Conservation (phyloP, 2,113 vertebrate genomes). For the Rhea pennata region DNA sequence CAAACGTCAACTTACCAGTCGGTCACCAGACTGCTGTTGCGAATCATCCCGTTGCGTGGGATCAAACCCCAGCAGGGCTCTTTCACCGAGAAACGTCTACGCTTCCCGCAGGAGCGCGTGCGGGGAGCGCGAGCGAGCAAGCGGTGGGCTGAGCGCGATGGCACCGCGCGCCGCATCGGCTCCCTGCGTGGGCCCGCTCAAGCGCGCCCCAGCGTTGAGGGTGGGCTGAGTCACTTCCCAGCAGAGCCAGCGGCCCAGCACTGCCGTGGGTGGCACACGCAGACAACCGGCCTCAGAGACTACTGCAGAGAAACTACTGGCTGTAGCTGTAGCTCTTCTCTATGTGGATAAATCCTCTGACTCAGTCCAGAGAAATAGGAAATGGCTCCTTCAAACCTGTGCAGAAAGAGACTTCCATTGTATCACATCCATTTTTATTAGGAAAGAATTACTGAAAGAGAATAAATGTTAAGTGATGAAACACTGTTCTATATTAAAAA, state of each 20-base stretch:
- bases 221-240: not conserved
- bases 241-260: not conserved
- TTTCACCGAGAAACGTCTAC: not conserved
- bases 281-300: not conserved
- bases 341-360: not conserved
- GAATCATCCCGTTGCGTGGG: not conserved
- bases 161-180: rapidly evolving
- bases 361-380: not conserved
- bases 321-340: not conserved
- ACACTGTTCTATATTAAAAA: not conserved
- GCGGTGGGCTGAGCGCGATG: rapidly evolving
- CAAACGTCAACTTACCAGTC: no score
- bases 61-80: not conserved
- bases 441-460: not conserved
- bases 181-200: rapidly evolving
- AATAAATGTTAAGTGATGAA: not conserved
- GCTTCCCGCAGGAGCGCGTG: rapidly evolving
- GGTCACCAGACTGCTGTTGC: not conserved
- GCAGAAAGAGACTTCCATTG: rapidly evolving
- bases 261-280: no score
- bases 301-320: not conserved
- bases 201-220: not conserved
- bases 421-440: not conserved
- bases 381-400: not conserved
- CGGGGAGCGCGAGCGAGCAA: not conserved